Evolutionary conservation across 2,888 invertebrate species (phyloP), one percentile per base, ranked within the genome.

Genomic region (Myopa tessellatipennis): DNA sequence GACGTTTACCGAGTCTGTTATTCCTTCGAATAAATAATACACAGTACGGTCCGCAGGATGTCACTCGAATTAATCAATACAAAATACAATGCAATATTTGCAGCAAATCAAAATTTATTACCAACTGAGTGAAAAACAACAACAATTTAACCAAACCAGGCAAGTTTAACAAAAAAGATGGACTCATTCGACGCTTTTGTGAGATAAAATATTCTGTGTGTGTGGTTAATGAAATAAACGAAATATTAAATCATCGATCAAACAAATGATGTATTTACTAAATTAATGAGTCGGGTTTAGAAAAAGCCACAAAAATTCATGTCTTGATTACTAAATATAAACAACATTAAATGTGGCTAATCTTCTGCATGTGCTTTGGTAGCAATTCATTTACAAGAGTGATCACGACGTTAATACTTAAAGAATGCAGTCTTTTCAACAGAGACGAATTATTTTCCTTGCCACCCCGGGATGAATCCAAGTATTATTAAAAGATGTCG

Each of bases 11-110:
- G 45, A 26, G 50, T 50, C 50, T 50, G 16, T n/a, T 10, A 85
- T 85, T 83, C 84, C 83, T 83, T 81, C 79, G 83, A 84, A 85
- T 85, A 86, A 85, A 86, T 86, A 85, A 85, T 85, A 86, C 85
- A 86, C 85, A 83, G 84, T 81, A 81, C 75, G 67, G 26, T 55
- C n/a, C 55, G 5, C 65, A 26, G 26, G 65, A 38, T 65, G 34
- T 4, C 38, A 38, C 36, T 65, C 38, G 16, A 38, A 65, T 36
- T 65, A 36, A 65, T 65, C 65, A 16, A 34, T 36, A 38, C 14
- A 34, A 65, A 61, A 65, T 12, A 12, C 36, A 34, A 38, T 12
- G 34, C 36, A 65, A 14, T 4, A 36, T 65, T 6, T 14, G 34
- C 12, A 38, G 26, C 61, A 61, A 61, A 61, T 61, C 61, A 26